phyloP scores from a whole-genome alignment of 1,140 invertebrate genomes.

The Oncopodura yosiiana region DNA sequence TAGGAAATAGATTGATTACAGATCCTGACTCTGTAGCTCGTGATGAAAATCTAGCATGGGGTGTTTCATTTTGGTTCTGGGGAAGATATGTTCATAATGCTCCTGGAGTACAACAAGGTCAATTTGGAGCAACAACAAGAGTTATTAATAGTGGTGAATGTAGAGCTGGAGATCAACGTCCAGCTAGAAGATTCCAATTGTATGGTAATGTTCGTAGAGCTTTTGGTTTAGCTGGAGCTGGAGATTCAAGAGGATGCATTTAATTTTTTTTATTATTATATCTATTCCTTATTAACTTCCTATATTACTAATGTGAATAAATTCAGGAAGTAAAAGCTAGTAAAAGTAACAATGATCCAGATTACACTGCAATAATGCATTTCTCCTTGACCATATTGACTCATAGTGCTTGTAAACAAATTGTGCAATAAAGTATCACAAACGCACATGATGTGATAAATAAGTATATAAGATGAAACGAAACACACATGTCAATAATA shows the following conservation, averaged over 20 bases:
- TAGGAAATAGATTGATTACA: slow-evolving; percentile 5
- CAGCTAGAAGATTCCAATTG: slow-evolving; percentile 15
- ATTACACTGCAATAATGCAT: too few relatives aligned
- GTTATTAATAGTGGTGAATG: slow-evolving; percentile 25
- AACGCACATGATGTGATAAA: too few relatives aligned
- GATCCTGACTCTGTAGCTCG: slow-evolving; percentile 22
- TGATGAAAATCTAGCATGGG: slow-evolving; percentile 17
- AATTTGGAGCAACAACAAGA: slow-evolving; percentile 24
- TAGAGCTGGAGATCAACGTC: neutral
- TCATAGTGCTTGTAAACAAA: too few relatives aligned
- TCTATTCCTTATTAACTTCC: too few relatives aligned
- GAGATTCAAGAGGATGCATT: slow-evolving; percentile 17
- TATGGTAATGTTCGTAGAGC: slow-evolving; percentile 17
- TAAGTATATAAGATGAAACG: too few relatives aligned
- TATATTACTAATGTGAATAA: too few relatives aligned
- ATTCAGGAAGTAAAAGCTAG: too few relatives aligned
- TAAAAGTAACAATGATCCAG: too few relatives aligned
- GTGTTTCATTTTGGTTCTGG: slow-evolving; percentile 24
- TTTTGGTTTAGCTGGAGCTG: slow-evolving; percentile 17
- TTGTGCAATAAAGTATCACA: too few relatives aligned
- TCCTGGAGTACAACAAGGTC: slow-evolving; percentile 2
- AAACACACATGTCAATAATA: too few relatives aligned
- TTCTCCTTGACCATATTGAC: too few relatives aligned
- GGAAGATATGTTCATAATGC: slow-evolving; percentile 9
- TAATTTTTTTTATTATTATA: too few relatives aligned